Evolutionary conservation across 2,888 invertebrate genomes (phyloP).

Genomic region (Hesperia comma): DNA sequence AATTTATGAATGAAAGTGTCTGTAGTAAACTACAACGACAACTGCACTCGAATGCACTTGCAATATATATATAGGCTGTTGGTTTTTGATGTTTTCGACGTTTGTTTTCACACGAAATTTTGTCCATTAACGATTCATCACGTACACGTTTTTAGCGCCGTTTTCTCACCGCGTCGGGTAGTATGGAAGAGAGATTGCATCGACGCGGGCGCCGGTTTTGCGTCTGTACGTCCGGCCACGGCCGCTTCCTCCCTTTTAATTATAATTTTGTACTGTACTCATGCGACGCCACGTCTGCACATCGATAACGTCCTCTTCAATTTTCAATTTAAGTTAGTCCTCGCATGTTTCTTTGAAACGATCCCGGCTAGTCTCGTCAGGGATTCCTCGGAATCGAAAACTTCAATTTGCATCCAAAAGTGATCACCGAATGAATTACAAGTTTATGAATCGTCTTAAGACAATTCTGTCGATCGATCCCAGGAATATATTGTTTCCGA

Average conservation of each 20-base stretch:
- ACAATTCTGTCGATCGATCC: conserved; percentile 68
- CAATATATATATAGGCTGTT: neutral
- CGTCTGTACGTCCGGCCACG: conserved; percentile 68
- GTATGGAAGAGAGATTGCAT: conserved; percentile 69
- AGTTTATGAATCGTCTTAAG: conserved; percentile 65
- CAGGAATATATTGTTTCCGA: conserved; percentile 81
- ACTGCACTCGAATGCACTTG: neutral
- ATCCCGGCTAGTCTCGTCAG: neutral
- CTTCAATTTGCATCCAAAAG: conserved; percentile 39
- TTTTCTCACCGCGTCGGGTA: conserved; percentile 66
- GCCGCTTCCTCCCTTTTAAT: conserved; percentile 77
- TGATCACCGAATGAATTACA: conserved; percentile 57
- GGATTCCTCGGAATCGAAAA: conserved; percentile 9
- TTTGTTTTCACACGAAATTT: conserved; percentile 54
- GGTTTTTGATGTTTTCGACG: conserved; percentile 5
- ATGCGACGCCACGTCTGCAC: conserved; percentile 43
- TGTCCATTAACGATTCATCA: conserved; percentile 64
- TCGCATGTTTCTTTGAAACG: conserved; percentile 26
- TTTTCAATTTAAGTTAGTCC: conserved; percentile 32
- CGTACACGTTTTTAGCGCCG: conserved; percentile 62
- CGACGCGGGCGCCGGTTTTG: conserved; percentile 66
- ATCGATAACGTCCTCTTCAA: conserved; percentile 30
- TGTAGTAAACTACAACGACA: conserved; percentile 28
- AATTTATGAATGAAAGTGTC: conserved; percentile 55
- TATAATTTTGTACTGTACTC: conserved; percentile 70